phyloP scores from a whole-genome alignment of 2,797 vertebrate species.

The Cygnus olor region DNA sequence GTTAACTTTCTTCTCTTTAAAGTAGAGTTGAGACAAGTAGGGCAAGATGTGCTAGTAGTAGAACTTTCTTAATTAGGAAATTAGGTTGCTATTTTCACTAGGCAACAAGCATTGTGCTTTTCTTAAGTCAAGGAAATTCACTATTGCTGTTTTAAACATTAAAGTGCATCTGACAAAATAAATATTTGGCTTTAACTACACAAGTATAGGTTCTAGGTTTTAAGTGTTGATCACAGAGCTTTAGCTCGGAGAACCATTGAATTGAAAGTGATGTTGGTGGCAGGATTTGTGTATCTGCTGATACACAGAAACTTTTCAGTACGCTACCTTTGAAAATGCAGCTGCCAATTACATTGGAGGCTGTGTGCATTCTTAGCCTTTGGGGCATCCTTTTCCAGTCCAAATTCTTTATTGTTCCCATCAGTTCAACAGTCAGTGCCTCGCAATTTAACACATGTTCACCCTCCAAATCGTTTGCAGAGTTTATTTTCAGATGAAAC shows the following conservation, averaged over 20 bases:
- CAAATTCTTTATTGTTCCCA: neutral
- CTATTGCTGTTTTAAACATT: neutral
- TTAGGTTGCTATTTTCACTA: conserved; percentile 42
- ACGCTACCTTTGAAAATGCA: neutral
- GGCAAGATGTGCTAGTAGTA: conserved; percentile 67
- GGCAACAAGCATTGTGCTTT: conserved; percentile 1
- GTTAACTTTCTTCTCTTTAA: conserved; percentile 56
- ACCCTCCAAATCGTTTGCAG: neutral
- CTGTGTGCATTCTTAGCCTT: neutral
- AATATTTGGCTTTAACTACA: neutral
- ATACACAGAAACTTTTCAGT: neutral
- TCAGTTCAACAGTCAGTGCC: neutral
- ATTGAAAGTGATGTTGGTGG: neutral
- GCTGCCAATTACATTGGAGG: neutral
- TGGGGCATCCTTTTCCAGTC: neutral
- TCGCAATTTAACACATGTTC: neutral
- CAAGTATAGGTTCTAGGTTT: neutral
- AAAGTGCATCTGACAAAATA: neutral
- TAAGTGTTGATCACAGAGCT: neutral
- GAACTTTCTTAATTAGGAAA: conserved; percentile 56
- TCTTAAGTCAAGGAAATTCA: neutral
- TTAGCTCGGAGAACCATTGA: neutral
- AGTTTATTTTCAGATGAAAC: neutral
- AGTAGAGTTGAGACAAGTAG: conserved; percentile 66
- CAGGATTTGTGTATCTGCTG: neutral